Percentiles rank a stretch among this genome's conserved stretches.
Conservation (phyloP, 2,113 vertebrate species). For the Gymnarchus niloticus region DNA sequence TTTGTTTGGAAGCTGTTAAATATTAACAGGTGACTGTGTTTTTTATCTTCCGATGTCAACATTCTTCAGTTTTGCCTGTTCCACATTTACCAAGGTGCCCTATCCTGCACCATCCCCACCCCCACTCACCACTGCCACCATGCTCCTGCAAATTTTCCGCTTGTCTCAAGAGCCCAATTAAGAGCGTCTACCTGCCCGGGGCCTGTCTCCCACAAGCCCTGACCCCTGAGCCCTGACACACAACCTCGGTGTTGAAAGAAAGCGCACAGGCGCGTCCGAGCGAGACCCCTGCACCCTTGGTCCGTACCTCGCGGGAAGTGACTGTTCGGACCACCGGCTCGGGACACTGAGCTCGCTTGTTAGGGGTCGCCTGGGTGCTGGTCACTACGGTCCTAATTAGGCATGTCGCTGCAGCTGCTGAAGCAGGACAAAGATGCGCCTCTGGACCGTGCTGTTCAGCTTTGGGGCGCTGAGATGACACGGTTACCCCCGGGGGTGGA, state of each 20-base stretch:
- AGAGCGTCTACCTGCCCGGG: constrained; percentile 56
- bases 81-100: constrained; percentile 22
- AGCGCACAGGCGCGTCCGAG: constrained; percentile 61
- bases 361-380: constrained; percentile 32
- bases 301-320: constrained; percentile 35
- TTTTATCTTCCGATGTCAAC: neutral
- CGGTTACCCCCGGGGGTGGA: neutral
- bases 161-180: constrained; percentile 63
- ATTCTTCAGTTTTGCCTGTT: constrained; percentile 21
- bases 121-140: neutral
- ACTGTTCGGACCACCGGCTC: constrained; percentile 9
- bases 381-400: constrained; percentile 40
- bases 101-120: constrained; percentile 11
- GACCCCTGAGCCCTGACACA: constrained; percentile 70
- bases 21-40: constrained; percentile 5
- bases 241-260: constrained; percentile 67
- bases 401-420: constrained; percentile 34
- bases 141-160: constrained; percentile 30
- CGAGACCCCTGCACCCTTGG: constrained; percentile 43
- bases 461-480: neutral
- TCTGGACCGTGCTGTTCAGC: neutral
- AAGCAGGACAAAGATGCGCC: neutral
- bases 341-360: neutral
- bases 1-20: neutral
- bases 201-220: constrained; percentile 29